Conservation (phyloP, 2,888 invertebrate species). For the Tipula unca region DNA sequence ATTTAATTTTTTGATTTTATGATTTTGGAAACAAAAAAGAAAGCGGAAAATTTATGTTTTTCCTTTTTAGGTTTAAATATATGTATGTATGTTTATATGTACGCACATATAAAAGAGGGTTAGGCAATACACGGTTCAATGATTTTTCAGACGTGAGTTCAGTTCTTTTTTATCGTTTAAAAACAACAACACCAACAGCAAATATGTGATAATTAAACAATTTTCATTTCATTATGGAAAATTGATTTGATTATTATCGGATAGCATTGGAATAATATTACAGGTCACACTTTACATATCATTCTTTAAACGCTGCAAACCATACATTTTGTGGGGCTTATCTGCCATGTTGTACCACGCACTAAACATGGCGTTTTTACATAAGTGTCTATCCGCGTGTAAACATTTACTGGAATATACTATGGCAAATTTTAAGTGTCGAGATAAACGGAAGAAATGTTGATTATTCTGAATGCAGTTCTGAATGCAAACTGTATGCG, state of each 20-base stretch:
- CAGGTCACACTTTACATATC: background rate
- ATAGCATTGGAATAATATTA: background rate
- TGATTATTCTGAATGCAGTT: no score
- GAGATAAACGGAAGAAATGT: no score
- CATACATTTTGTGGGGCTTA: no score
- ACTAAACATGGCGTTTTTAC: no score
- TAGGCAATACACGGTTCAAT: background rate
- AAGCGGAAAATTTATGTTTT: constrained; percentile 2
- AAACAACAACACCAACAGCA: background rate
- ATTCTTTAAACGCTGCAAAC: no score
- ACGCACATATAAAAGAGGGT: background rate
- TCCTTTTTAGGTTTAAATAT: background rate
- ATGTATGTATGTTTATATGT: background rate
- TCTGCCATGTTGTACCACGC: no score
- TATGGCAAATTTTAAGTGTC: no score
- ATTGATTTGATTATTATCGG: background rate
- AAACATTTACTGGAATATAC: no score
- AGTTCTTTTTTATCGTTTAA: background rate
- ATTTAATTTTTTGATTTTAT: constrained; percentile 4
- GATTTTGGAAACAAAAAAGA: background rate
- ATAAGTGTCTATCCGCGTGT: no score
- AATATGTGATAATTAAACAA: background rate
- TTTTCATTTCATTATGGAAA: background rate
- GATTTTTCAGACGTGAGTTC: background rate
- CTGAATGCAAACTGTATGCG: no score